Evolutionary conservation across 2,888 invertebrate genomes (phyloP), one percentile per base, ranked within the genome.

Genomic region (Saturnia japonica): DNA sequence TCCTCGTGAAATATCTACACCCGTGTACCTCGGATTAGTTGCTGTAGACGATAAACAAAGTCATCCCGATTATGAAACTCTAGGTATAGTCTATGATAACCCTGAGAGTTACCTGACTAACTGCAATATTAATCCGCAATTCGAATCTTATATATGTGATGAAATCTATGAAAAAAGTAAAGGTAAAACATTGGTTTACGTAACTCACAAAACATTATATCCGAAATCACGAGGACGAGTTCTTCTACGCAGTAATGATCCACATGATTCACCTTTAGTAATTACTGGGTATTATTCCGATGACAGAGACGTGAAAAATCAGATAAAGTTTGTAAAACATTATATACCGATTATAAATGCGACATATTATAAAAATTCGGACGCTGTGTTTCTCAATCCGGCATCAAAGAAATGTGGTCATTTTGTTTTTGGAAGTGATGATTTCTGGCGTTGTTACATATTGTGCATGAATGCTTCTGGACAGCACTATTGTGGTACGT

Each of bases 401-500:
- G 62, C 42, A 1, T 45, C 28, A 11, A 42, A 40, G 14, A 42
- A 60, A 25, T 69, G 69, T 62, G 43, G 43, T 45, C 1, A 45
- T 45, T 45, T 45, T 60, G n/a, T 64, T 42, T 42, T 62, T 14
- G 47, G 34, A 16, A 62, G 45, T 45, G 45, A 68, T 22, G 45
- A 70, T 45, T 75, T 73, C 57, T 74, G 72, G 74, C 72, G 69
- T 54, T 75, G 75, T 42, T 71, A 74, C 14, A 68, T 72, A 43
- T 43, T 71, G 40, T 74, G 74, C 42, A 67, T 69, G 22, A 70
- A 42, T 22, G 57, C 72, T 16, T 64, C 75, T 12, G 51, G 60
- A 34, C 71, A 72, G 70, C 73, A 74, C 47, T 74, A 72, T 25
- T 74, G 73, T 1, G 76, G 75, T 12, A 76, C 76, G 16, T 75